Base-by-base conservation (phyloP, 2,888 invertebrate species). In the Pardosa pseudoannulata region DNA sequence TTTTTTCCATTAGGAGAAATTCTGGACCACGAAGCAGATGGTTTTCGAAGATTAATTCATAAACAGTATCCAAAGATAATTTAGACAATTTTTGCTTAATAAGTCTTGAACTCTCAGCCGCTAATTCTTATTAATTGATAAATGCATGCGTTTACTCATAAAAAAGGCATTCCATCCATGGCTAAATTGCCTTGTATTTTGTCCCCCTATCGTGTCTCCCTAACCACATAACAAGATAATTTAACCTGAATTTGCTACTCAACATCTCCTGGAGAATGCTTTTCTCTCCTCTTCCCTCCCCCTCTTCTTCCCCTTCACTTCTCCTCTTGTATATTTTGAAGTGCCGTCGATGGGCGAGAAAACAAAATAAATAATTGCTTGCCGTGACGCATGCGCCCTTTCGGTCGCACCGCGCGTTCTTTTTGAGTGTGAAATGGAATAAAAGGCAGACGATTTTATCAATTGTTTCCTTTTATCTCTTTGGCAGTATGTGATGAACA, bases 401-500 rank as follows among this genome's bases (percentile, higher is more conserved):
- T 7, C 16, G 3, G 31, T 16, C 5, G 13, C 36, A 36, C 19
- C 19, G 29, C 41, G 36, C 46, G 28, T 29, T 46, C 50, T 72
- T 50, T 72, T 72, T 72, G n/a, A 72, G 19, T 32, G 16, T 79
- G 65, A 39, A 68, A 19, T 68, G 67, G n/a, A 29, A 29, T 28
- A 23, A 32, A 27, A 23, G 1, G 13, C 36, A n/a, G 67, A n/a
- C n/a, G 36, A 23, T 3, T 56, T 56, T 23, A 23, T 56, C 41
- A n/a, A 31, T 41, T 23, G 32, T 27, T 36, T 29, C 50, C 7
- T 27, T 36, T 64, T 31, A 29, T 71, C 23, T 41, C 32, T 76
- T 71, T 82, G 75, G 13, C 91, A 95, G 94, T 94, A 96, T 91
- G 96, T 98, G 89, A 96, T 99, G 94, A 94, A 95, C 90, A 96